phyloP scores from a whole-genome alignment of 2,113 vertebrate species.

The Centropristis striata region DNA sequence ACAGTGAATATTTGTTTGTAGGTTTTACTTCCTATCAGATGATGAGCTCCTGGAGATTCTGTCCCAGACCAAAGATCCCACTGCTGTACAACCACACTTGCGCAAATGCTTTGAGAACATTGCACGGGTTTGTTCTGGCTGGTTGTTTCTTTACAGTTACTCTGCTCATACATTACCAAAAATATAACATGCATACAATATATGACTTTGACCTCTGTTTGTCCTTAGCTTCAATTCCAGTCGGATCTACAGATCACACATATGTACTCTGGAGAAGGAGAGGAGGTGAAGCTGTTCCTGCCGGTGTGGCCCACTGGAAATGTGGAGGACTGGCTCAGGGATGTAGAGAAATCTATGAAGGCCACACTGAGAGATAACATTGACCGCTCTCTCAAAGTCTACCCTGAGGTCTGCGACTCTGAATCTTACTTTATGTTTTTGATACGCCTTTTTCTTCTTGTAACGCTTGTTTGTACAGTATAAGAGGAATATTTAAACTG shows the following conservation, averaged over 20 bases:
- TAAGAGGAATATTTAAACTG: background rate
- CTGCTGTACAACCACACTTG: conserved; percentile 93
- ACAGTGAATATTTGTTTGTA: conserved; percentile 71
- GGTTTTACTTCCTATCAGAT: conserved; percentile 96
- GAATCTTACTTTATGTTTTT: background rate
- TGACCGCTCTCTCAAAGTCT: conserved; percentile 85
- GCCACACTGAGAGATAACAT: conserved; percentile 90
- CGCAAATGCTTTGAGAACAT: conserved; percentile 96
- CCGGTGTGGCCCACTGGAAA: conserved; percentile 87
- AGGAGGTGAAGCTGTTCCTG: conserved; percentile 88
- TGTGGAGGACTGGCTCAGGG: conserved; percentile 92
- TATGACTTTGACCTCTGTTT: background rate
- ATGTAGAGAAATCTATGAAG: conserved; percentile 93
- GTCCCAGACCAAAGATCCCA: conserved; percentile 94
- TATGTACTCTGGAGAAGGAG: conserved; percentile 93
- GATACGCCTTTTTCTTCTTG: background rate
- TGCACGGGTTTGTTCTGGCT: conserved; percentile 80
- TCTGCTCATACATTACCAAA: background rate
- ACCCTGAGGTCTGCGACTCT: conserved; percentile 84
- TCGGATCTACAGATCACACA: conserved; percentile 93
- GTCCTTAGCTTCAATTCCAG: conserved; percentile 90
- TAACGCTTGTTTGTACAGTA: background rate
- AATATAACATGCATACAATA: background rate
- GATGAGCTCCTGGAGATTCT: conserved; percentile 94
- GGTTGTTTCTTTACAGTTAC: background rate